phyloP scores from a whole-genome alignment of 2,888 invertebrate genomes.

The Celastrina argiolus region DNA sequence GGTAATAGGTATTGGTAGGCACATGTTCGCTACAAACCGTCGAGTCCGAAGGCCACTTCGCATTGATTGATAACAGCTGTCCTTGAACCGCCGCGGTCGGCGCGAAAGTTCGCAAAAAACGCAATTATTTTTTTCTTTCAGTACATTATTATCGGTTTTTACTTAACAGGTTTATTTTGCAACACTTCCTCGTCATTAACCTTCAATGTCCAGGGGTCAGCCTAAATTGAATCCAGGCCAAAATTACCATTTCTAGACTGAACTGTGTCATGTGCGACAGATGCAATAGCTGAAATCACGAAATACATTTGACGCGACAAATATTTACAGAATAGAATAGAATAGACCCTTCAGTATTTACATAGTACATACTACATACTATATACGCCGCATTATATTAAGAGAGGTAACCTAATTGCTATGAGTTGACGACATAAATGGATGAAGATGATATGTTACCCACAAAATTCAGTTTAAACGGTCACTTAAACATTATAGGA shows the following conservation, averaged over 20 bases:
- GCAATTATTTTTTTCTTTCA: not conserved
- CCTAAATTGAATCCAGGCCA: not conserved
- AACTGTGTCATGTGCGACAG: not conserved
- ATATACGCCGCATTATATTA: no score
- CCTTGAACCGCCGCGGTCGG: not conserved
- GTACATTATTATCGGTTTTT: not conserved
- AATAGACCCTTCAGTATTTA: no score
- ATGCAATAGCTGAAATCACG: not conserved
- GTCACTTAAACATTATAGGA: no score
- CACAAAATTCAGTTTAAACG: no score
- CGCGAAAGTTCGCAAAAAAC: constrained; percentile 17
- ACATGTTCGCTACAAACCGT: no score
- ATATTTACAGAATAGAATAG: no score
- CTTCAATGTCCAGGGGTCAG: not conserved
- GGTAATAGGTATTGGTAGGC: no score
- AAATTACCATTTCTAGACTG: not conserved
- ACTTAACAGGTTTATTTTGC: not conserved
- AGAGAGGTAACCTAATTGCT: no score
- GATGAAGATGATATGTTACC: no score
- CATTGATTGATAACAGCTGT: not conserved
- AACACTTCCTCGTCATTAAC: not conserved
- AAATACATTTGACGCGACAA: not conserved
- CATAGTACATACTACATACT: no score
- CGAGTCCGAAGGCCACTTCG: not conserved
- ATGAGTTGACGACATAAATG: no score